These are phyloP conservation scores for Homarus americanus DNA, from an alignment of 1,140 invertebrate species.

Conservation along the genomic window DNA sequence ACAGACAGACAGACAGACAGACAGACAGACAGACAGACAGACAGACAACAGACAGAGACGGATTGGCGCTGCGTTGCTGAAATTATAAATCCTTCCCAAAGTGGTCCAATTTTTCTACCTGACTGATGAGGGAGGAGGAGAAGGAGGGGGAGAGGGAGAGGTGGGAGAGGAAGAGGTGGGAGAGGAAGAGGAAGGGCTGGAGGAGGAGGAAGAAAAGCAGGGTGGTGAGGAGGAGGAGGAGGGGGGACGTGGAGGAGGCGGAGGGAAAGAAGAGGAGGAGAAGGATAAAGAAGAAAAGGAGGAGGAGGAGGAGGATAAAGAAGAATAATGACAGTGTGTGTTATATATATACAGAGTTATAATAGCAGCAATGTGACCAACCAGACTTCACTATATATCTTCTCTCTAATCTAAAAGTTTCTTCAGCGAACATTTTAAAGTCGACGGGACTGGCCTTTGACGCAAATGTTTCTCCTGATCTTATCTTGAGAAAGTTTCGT, in stretches of 20 bases:
- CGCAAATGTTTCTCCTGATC: too few species aligned
- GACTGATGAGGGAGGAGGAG: constrained; percentile 27
- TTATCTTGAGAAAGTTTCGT: too few species aligned
- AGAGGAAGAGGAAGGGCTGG: neutral
- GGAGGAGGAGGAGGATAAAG: neutral
- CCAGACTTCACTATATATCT: too few species aligned
- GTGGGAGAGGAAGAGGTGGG: neutral
- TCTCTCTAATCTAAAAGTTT: too few species aligned
- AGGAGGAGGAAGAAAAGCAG: too few species aligned
- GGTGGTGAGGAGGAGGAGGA: neutral
- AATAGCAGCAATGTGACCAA: too few species aligned
- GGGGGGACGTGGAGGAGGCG: neutral
- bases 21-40: neutral
- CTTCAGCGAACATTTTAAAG: too few species aligned
- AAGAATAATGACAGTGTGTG: too few species aligned
- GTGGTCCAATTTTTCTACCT: constrained; percentile 34
- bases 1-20: neutral
- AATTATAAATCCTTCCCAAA: constrained; percentile 34
- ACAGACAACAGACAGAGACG: neutral
- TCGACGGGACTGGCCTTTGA: too few species aligned
- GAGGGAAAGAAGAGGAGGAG: neutral
- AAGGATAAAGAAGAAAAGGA: too few species aligned
- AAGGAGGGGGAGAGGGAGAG: neutral
- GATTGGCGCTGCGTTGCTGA: neutral
- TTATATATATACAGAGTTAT: too few species aligned